phyloP scores from a whole-genome alignment of 1,140 invertebrate genomes.

The Solenopsis invicta region DNA sequence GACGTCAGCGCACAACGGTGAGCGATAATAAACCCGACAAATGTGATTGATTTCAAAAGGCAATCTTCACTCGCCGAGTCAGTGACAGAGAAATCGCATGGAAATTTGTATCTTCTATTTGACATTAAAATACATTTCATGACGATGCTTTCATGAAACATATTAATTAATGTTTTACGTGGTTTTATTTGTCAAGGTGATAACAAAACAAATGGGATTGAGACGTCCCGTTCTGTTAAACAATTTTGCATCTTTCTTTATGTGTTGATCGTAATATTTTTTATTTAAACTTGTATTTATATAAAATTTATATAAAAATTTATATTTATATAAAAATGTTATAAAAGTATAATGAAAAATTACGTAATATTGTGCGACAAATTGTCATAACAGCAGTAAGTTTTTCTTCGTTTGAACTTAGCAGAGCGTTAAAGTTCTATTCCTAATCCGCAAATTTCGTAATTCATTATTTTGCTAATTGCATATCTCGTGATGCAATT shows the following conservation, averaged over 20 bases:
- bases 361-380: not conserved
- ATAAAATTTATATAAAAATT: not conserved
- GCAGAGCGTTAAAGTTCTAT: too few relatives aligned
- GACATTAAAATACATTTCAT: not conserved
- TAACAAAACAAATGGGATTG: not conserved
- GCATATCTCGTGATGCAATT: not conserved
- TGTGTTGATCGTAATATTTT: not conserved
- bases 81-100: not conserved
- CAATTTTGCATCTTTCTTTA: not conserved
- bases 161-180: not conserved
- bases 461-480: slow-evolving; percentile 13
- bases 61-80: not conserved
- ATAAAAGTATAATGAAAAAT: not conserved
- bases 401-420: not conserved
- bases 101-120: not conserved
- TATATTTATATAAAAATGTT: too few relatives aligned
- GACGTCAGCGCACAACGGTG: not conserved
- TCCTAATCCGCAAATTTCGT: not conserved
- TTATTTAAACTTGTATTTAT: not conserved
- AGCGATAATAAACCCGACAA: not conserved
- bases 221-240: not conserved
- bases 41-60: slow-evolving; percentile 34
- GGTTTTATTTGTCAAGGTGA: not conserved
- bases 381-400: not conserved
- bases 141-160: not conserved